Evolutionary conservation across 2,888 invertebrate species (phyloP), one percentile per base, ranked within the genome.

Genomic region (Monochamus alternatus): DNA sequence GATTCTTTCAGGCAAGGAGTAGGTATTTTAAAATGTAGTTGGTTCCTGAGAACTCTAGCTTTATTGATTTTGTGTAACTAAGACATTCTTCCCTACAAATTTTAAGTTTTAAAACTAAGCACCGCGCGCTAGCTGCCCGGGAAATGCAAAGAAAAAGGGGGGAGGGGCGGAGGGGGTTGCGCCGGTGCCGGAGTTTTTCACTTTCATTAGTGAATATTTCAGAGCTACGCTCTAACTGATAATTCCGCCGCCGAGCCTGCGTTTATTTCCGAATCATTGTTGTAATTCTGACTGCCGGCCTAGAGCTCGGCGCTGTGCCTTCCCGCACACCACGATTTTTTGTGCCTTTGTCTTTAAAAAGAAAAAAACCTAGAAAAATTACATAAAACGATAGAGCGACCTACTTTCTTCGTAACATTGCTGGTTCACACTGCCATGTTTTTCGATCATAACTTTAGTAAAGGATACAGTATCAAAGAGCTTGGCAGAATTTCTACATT

Each of bases 71-170:
- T 88, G 84, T 87, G 88, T 88, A 89, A 89, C 89, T 88, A 89
- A 88, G 89, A 89, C 86, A 87, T 87, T 88, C 87, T 87, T 87
- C 86, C 87, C 86, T 87, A 87, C 87, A 83, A 89, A 88, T 87
- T 88, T 88, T 88, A 89, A 89, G 88, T 89, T 89, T 89, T 88
- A 88, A 89, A 88, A 89, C 89, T 89, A 88, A 88, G 89, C 87
- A 86, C 84, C 84, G 83, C 81, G 75, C 80, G 80, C 80, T 83
- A 83, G 78, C 76, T 80, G 82, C 85, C 86, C 85, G 85, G 86
- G 86, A 85, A 86, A 86, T 84, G 85, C 83, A 85, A 85, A 86
- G 85, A 86, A 86, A 85, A 85, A 82, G 84, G 85, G 83, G 81
- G 83, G 81, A 81, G 81, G 65, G 69, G 63, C 44, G 71, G 76